These are phyloP conservation scores for Dryadula phaetusa DNA, from an alignment of 2,888 invertebrate species.

Conservation along the genomic window DNA sequence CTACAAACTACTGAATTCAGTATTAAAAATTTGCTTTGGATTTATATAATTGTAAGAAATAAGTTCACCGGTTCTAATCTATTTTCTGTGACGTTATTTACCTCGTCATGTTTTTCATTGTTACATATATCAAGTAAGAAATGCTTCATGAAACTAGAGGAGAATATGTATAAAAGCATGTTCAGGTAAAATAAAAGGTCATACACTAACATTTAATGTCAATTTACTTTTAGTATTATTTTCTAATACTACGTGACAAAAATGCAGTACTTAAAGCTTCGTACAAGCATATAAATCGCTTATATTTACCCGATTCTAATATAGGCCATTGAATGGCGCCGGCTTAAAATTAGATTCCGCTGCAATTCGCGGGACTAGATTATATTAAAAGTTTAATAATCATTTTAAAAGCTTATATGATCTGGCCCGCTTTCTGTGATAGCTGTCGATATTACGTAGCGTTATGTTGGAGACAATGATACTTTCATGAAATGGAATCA, in stretches of 20 bases:
- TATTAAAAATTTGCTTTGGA: too few relatives aligned
- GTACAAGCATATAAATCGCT: not conserved
- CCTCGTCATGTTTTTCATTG: too few relatives aligned
- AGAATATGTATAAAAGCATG: not conserved
- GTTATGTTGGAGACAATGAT: not conserved
- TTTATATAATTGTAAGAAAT: too few relatives aligned
- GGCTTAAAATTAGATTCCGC: not conserved
- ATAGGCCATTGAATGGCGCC: not conserved
- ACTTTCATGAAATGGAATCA: not conserved
- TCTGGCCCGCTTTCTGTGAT: not conserved
- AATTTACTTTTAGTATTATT: not conserved
- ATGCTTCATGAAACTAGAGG: too few relatives aligned
- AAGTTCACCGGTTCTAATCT: too few relatives aligned
- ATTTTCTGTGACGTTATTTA: too few relatives aligned
- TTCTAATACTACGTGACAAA: slow-evolving; percentile 18
- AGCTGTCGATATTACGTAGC: not conserved
- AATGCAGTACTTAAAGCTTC: not conserved
- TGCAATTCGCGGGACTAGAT: not conserved
- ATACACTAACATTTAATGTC: not conserved
- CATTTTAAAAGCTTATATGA: not conserved
- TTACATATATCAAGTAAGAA: too few relatives aligned
- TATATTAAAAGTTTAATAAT: not conserved
- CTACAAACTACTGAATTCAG: too few relatives aligned
- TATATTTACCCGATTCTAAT: not conserved
- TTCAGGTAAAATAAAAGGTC: not conserved